phyloP scores from a whole-genome alignment of 2,888 invertebrate genomes.

The Andrena hattorfiana region DNA sequence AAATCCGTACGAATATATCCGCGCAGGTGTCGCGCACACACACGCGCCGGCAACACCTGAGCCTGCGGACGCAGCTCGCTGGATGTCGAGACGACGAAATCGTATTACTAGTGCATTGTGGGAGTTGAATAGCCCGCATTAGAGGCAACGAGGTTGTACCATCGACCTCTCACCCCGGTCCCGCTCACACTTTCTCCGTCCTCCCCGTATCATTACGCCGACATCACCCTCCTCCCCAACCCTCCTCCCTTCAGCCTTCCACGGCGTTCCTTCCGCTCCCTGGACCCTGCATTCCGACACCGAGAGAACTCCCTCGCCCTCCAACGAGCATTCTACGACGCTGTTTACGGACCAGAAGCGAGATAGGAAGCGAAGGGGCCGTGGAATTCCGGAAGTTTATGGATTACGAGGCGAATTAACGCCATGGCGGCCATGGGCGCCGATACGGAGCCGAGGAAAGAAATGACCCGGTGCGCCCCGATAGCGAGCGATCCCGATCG shows the following conservation, averaged over 20 bases:
- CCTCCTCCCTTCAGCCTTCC: constrained; percentile 40
- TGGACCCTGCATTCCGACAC: constrained; percentile 36
- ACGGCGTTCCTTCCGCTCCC: constrained; percentile 44
- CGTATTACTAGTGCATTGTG: constrained; percentile 84
- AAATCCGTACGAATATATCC: constrained; percentile 18
- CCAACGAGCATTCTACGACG: constrained; percentile 63
- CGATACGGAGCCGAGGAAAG: constrained; percentile 15
- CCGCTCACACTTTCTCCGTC: constrained; percentile 47
- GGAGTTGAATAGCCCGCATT: constrained; percentile 83
- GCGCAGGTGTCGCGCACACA: constrained; percentile 24
- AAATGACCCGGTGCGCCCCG: constrained; percentile 12
- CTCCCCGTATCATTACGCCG: constrained; percentile 61
- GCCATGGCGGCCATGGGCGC: background rate
- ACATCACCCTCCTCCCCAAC: constrained; percentile 47
- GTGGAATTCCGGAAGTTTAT: constrained; percentile 68
- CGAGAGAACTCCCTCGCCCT: constrained; percentile 34
- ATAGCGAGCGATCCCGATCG: constrained; percentile 15
- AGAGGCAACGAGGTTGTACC: constrained; percentile 82
- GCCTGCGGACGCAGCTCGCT: constrained; percentile 57
- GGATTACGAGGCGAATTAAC: constrained; percentile 67
- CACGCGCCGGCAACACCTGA: constrained; percentile 46
- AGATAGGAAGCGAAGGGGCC: constrained; percentile 48
- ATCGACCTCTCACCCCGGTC: constrained; percentile 59
- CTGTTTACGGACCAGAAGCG: constrained; percentile 72
- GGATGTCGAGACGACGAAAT: constrained; percentile 77